Evolutionary conservation across 2,888 invertebrate genomes (phyloP), one percentile per base, ranked within the genome.

Genomic region (Boloria selene): DNA sequence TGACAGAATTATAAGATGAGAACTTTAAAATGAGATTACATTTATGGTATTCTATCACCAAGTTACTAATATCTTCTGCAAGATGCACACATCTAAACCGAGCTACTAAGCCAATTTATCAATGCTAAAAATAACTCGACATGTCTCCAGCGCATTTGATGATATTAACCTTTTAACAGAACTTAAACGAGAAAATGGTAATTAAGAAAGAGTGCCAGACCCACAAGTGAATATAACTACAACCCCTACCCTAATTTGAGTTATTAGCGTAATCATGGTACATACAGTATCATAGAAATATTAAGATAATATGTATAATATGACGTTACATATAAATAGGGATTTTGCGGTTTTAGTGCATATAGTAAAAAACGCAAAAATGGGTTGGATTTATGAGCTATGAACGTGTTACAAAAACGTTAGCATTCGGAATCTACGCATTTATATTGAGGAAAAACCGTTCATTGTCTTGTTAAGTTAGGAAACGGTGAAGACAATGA

Each of bases 31-130:
- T 38, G 10, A 38, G 31, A 10, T 38, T 10, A 38, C 31, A 38
- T 38, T 38, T 38, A 38, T 38, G 31, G 10, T 10, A 16, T 38
- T 56, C n/a, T 53, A 72, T 70, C 73, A 75, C 77, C 75, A 78
- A 38, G 51, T 52, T 49, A 44, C 56, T 65, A 54, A 65, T 68
- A 61, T 64, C 63, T 64, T 62, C 60, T 83, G 83, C 84, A 78
- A 86, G 88, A 86, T 85, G 84, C 86, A 80, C 84, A 88, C 88
- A 89, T 88, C 88, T 45, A 88, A 88, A 86, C 81, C 81, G 84
- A 87, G 87, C 84, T 81, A 87, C 88, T 88, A 90, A 92, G 87
- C 88, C 90, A 91, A 92, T 92, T 92, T 92, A 91, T 86, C 86
- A 90, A 85, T 82, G 86, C 91, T 92, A 92, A 91, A 92, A 92